Base-by-base conservation (phyloP, 35 echinoderm and acorn worm species). In the Strongylocentrotus purpuratus region DNA sequence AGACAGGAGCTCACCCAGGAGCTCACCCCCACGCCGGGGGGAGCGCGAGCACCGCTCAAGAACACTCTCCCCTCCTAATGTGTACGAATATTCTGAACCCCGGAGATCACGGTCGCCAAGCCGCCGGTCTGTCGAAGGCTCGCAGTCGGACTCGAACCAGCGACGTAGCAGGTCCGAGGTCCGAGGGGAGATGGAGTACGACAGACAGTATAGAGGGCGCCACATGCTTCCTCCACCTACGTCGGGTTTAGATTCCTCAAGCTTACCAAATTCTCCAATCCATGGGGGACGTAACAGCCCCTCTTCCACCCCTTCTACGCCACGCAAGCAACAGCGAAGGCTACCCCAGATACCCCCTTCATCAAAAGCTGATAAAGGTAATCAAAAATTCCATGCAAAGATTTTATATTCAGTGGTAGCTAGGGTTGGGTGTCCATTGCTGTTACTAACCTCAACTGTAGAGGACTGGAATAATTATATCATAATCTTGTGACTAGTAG, bases 221-320 rank as follows among this genome's bases (percentile, higher is more conserved):
- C 96, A 60, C 96, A 96, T 92, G 71, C 93, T 50, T 32, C 41
- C 70, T 18, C 48, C 94, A 15, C 61, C 92, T 5, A 94, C 96
- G 71, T 88, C 97, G 48, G 89, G 95, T 89, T 48, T 95, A 33
- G 96, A 98, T 87, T 92, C 96, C 31, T 85, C 95, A 33, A 97
- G 95, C 65, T 91, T 97, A 33, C 96, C 96, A 48, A 95, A 96
- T 61, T 96, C 96, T 55, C 97, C 94, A 61, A 95, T 94, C 70
- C 95, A 95, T 35, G 96, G 92, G 28, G 95, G 95, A 45, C 94
- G 97, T 94, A 96, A 94, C 88, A 98, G 97, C 78, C 98, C 98
- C 32, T 97, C 97, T 33, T 99, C 98, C 46, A 98, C 98, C n/a
- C 98, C 98, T 32, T 97, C 97, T 70, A 98, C 97, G 33, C 98